Percentiles rank a stretch among this genome's conserved stretches.
These are phyloP conservation scores for Steatornis caripensis DNA, from an alignment of 2,113 vertebrate genomes.

Conservation along the genomic window DNA sequence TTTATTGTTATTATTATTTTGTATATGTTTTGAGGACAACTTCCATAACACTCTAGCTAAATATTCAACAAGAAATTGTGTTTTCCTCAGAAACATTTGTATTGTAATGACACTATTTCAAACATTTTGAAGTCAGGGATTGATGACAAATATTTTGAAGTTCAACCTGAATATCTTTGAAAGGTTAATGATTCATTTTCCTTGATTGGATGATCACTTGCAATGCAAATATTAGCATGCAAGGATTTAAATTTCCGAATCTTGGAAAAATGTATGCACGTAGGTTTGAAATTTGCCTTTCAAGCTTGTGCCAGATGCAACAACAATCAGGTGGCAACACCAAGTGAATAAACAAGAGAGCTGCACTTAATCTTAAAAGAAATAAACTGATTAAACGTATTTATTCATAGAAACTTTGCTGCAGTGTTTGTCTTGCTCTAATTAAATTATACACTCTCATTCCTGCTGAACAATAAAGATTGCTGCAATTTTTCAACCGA, in stretches of 20 bases:
- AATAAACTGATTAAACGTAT: neutral
- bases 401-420: conserved; percentile 7
- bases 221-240: neutral
- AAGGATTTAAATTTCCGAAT: neutral
- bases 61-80: neutral
- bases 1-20: neutral
- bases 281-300: conserved; percentile 20
- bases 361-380: neutral
- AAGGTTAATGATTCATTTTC: neutral
- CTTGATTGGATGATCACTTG: neutral
- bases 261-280: neutral
- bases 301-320: neutral
- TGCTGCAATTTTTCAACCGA: neutral
- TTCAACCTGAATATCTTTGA: neutral
- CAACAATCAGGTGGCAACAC: neutral
- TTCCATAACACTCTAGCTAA: neutral
- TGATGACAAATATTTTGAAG: neutral
- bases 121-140: neutral
- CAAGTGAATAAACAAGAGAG: neutral
- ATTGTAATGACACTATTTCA: neutral
- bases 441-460: neutral
- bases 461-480: neutral
- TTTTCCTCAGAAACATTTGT: neutral
- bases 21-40: neutral
- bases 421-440: neutral